Conservation (phyloP, 1,140 invertebrate species). For the Drosophila littoralis region DNA sequence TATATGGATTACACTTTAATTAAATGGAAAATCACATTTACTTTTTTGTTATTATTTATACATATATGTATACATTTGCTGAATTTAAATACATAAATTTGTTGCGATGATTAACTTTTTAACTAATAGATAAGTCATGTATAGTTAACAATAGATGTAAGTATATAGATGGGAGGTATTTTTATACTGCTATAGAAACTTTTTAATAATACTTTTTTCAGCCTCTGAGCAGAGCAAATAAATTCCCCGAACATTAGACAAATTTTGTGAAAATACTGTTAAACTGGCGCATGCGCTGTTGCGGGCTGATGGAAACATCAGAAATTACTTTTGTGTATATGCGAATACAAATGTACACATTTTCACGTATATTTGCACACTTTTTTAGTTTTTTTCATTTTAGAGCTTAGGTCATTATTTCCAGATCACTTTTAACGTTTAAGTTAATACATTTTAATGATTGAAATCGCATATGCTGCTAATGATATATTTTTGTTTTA, state of each 20-base stretch:
- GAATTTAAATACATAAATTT: not conserved
- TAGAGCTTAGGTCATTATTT: not conserved
- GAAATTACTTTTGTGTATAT: not conserved
- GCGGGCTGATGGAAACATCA: constrained; percentile 2
- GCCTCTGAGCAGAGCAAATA: constrained; percentile 58
- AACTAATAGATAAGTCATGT: not conserved
- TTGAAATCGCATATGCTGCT: too few species aligned
- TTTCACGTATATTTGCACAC: not conserved
- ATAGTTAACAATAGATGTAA: not conserved
- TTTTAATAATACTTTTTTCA: constrained; percentile 48
- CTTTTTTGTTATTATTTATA: not conserved
- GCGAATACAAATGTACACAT: not conserved
- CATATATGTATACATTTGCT: not conserved
- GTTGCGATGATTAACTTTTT: not conserved
- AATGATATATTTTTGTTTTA: too few species aligned
- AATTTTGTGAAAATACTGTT: constrained; percentile 57
- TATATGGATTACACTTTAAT: not conserved
- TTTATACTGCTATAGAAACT: constrained; percentile 10
- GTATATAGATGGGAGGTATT: not conserved
- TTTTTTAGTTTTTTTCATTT: not conserved
- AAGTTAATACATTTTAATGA: too few species aligned
- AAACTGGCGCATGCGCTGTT: constrained; percentile 37
- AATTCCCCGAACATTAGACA: constrained; percentile 59
- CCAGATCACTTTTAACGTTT: not conserved
- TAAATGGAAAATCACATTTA: not conserved